Evolutionary conservation across 1,140 invertebrate genomes (phyloP), one percentile per base, ranked within the genome.

Genomic region (Drosophila leontia): DNA sequence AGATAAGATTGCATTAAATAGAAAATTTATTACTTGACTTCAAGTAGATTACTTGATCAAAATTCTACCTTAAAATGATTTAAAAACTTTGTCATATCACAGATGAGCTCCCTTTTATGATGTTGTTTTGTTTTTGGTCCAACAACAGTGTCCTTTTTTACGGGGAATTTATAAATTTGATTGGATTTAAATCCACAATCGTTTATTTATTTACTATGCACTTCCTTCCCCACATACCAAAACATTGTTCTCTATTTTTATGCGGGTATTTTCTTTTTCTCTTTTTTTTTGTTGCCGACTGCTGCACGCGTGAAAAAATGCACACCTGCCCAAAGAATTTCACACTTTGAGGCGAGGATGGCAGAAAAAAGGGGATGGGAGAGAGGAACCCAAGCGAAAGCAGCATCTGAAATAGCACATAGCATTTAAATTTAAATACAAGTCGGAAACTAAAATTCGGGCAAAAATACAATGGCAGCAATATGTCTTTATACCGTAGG

Each of bases 311-410:
- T 62, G 48, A 64, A 80, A 58, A 85, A 78, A 78, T 85, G 82
- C 78, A 85, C 85, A 88, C 86, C 85, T 88, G 85, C 85, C 63
- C 72, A 63, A 85, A 70, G 85, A 90, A 88, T 88, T 90, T 88
- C 81, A 88, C 85, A 88, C 85, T 78, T 39, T 26, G 17, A 7
- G 55, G 48, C 11, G 19, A 39, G 5, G 29, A 23, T 32, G 41
- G 19, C 35, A 11, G 55, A 12, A 29, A 41, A 37, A 50, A 41
- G 37, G 26, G 23, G 29, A 50, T 42, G 44, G 17, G 35, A 41
- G 13, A 32, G 7, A 41, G 19, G 19, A 64, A 45, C 37, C 63
- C 57, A 62, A 57, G 57, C 64, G 45, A 78, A 78, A 44, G 50
- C 60, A 76, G 53, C 47, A 60, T 77, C 63, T 42, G 64, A 88